Conservation (phyloP, 2,113 vertebrate species). For the Trogon melanurus region DNA sequence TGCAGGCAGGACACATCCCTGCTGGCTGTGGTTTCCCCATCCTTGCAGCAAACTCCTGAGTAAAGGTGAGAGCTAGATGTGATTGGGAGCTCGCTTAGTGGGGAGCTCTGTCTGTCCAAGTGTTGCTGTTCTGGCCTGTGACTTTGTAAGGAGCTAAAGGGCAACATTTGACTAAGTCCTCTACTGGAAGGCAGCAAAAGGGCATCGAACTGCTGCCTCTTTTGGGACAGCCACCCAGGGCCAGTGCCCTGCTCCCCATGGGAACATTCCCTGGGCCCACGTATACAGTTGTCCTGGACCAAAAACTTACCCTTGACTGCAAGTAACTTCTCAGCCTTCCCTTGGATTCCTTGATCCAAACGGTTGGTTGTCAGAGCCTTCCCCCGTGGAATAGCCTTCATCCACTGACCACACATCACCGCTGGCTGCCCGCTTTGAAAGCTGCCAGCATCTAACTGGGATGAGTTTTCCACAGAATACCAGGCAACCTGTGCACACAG, state of each 20-base stretch:
- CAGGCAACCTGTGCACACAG: rapidly evolving
- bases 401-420: rapidly evolving
- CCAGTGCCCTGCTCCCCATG: not conserved
- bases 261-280: not conserved
- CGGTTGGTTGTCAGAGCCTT: not conserved
- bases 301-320: not conserved
- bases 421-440: not conserved
- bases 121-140: not conserved
- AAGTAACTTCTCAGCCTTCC: not conserved
- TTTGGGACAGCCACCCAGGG: too few species aligned
- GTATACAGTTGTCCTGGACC: not conserved
- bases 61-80: not conserved
- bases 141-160: not conserved
- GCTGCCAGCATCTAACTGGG: not conserved
- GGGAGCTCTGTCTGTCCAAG: not conserved
- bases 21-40: not conserved
- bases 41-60: not conserved
- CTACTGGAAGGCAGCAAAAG: not conserved
- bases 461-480: not conserved
- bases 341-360: not conserved
- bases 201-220: not conserved
- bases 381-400: not conserved
- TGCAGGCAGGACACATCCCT: not conserved
- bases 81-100: not conserved
- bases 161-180: not conserved